Base-by-base conservation (phyloP, 2,888 invertebrate genomes). In the Caenorhabditis virilis region DNA sequence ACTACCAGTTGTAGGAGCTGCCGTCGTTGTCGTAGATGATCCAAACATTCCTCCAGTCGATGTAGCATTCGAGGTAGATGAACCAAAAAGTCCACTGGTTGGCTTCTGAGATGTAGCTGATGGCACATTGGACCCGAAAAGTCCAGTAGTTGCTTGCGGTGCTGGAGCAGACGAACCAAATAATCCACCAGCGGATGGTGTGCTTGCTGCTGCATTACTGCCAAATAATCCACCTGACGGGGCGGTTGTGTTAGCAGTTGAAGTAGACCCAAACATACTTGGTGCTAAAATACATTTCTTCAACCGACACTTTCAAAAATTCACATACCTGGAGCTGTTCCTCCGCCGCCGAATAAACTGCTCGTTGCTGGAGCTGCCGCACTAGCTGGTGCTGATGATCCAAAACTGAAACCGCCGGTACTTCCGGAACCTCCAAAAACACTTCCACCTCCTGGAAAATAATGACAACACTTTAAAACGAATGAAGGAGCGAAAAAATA, bases 101-200 rank as follows among this genome's bases (percentile, higher is more conserved):
- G 33, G 15, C 20, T 27, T 16, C 33, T 41, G 27, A 13, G 55
- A 33, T 22, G 49, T 3, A 33, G 51, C 22, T 1, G 45, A 5
- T 16, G 56, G 9, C n/a, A n/a, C n/a, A n/a, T n/a, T n/a, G 2
- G 35, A 20, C 2, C 58, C 58, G 46, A 58, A 58, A 20, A 58
- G 46, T 1, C 46, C 42, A 15, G 26, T 27, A n/a, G n/a, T n/a
- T 27, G 54, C 15, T 15, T 36, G 13, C 7, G 53, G 38, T 22
- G 45, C n/a, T 26, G 49, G 16, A 25, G 49, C 18, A n/a, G 51
- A 22, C 25, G 47, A 23, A 22, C 42, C 42, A 27, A 52, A 36
- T 11, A 57, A 30, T 15, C 50, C 35, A 20, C 15, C 23, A 11
- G 42, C 20, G 5, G 43, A 13, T 11, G 46, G 26, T n/a, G 39